Conservation (phyloP, 2,797 vertebrate genomes). For the Dromococcyx pavoninus region DNA sequence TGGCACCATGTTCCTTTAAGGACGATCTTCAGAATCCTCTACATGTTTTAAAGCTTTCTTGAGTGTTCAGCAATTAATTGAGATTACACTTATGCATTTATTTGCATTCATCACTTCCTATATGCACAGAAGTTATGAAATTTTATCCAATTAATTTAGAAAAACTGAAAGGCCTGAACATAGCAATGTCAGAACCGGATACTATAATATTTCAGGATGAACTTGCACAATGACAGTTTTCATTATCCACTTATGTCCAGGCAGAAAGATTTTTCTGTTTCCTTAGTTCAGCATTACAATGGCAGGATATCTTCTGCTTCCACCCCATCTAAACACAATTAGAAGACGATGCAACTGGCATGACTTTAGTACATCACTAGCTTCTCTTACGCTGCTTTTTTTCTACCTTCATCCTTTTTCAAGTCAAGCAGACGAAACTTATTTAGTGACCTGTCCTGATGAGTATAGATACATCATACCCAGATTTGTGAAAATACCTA, state of each 20-base stretch:
- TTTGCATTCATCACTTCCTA: not conserved
- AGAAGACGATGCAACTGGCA: not conserved
- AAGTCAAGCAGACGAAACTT: not conserved
- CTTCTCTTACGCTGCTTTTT: not conserved
- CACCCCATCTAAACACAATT: not conserved
- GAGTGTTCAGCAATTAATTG: not conserved
- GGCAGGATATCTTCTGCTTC: not conserved
- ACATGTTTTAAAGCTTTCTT: not conserved
- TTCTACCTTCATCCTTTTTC: not conserved
- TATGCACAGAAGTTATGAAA: not conserved
- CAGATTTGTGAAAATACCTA: not conserved
- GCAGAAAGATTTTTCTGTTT: not conserved
- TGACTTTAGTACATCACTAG: not conserved
- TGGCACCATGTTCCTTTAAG: not conserved
- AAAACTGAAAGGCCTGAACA: not conserved
- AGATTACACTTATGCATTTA: not conserved
- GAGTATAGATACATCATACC: not conserved
- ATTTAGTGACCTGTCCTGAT: not conserved
- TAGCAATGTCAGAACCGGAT: not conserved
- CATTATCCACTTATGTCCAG: not conserved
- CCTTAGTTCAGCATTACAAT: not conserved
- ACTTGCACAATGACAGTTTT: not conserved
- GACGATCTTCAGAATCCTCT: not conserved
- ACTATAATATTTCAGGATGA: not conserved
- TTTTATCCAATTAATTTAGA: not conserved